These are phyloP conservation scores for Tautogolabrus adspersus DNA, from an alignment of 2,113 vertebrate genomes.

Conservation along the genomic window DNA sequence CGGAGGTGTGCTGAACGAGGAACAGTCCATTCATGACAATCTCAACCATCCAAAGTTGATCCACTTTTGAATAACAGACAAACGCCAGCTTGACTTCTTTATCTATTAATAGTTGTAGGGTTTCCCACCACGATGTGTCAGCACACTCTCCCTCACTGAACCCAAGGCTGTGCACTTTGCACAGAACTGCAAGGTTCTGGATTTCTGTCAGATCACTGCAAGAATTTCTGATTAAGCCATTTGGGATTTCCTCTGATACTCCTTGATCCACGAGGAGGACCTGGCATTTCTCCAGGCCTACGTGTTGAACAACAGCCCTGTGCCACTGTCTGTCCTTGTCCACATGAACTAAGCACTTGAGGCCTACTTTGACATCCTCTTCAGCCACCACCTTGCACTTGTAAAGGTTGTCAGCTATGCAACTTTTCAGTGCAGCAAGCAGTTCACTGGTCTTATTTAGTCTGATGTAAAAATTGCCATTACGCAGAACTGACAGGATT, in stretches of 20 bases:
- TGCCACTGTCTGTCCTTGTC: conserved; percentile 73
- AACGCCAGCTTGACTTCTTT: conserved; percentile 81
- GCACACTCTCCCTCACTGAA: conserved; percentile 39
- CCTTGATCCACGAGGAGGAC: conserved; percentile 85
- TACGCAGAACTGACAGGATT: conserved; percentile 76
- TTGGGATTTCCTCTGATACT: conserved; percentile 70
- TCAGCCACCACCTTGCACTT: conserved; percentile 45
- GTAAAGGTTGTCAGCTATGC: conserved; percentile 66
- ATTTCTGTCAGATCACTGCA: conserved; percentile 57
- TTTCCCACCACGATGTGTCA: conserved; percentile 47
- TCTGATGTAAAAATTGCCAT: conserved; percentile 80
- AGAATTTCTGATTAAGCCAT: conserved; percentile 61
- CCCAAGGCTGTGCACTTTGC: conserved; percentile 77
- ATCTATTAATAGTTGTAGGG: conserved; percentile 60
- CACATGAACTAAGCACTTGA: conserved; percentile 83
- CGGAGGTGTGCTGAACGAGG: conserved; percentile 19
- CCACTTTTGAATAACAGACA: conserved; percentile 68
- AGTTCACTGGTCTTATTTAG: conserved; percentile 70
- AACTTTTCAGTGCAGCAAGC: conserved; percentile 63
- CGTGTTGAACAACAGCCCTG: conserved; percentile 77
- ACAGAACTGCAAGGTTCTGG: conserved; percentile 82
- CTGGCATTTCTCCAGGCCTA: conserved; percentile 59
- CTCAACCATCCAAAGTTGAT: conserved; percentile 83
- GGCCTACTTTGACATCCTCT: conserved; percentile 76
- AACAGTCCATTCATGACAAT: conserved; percentile 74